Evolutionary conservation across 2,888 invertebrate species (phyloP).

Genomic region (Cosmopolites sordidus): DNA sequence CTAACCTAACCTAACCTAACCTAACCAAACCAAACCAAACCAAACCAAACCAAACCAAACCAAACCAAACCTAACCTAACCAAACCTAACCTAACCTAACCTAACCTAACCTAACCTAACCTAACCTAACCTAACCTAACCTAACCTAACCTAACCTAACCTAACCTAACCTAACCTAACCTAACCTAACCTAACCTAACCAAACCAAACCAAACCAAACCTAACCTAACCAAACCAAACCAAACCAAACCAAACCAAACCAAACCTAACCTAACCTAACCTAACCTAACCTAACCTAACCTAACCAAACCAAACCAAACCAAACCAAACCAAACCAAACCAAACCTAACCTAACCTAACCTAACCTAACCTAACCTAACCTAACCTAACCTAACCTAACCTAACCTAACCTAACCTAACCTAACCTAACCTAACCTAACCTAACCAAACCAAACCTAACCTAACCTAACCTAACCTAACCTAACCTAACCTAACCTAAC

Average conservation of each 20-base stretch:
- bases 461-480: constrained; percentile 21
- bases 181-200: constrained; percentile 24
- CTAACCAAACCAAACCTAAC: constrained; percentile 16
- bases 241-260: constrained; percentile 18
- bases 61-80: too few relatives aligned
- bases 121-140: constrained; percentile 28
- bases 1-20: constrained; percentile 2
- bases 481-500: constrained; percentile 23
- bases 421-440: constrained; percentile 27
- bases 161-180: constrained; percentile 26
- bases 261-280: constrained; percentile 19
- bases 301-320: constrained; percentile 1
- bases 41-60: too few relatives aligned
- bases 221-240: constrained; percentile 15
- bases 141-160: constrained; percentile 29
- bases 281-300: constrained; percentile 13
- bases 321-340: constrained; percentile 1
- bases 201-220: constrained; percentile 12
- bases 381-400: constrained; percentile 20
- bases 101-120: not conserved
- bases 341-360: constrained; percentile 6
- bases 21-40: not conserved
- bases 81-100: not conserved
- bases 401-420: constrained; percentile 23
- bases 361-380: constrained; percentile 19